A percentile compares a stretch with the other conserved stretches of the same genome.
phyloP scores from a whole-genome alignment of 2,113 vertebrate species.

The Oceanodroma tethys region DNA sequence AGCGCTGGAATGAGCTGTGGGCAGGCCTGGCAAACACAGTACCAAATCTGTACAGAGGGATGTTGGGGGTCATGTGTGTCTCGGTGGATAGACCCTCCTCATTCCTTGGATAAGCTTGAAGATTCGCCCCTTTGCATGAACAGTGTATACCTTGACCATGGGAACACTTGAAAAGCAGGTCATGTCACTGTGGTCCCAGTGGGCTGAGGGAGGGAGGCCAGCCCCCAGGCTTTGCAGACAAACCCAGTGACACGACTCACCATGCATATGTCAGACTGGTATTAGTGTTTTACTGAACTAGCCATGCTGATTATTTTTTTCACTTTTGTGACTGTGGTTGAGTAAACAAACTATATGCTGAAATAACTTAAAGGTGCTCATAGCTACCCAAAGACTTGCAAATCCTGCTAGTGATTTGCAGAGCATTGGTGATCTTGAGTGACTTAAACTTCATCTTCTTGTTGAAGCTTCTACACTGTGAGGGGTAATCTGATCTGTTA shows the following conservation, averaged over 20 bases:
- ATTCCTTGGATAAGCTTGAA: not conserved
- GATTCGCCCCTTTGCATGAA: not conserved
- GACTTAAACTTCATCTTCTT: not conserved
- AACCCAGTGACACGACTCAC: not conserved
- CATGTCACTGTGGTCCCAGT: not conserved
- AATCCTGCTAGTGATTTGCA: not conserved
- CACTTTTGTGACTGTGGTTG: not conserved
- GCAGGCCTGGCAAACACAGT: rapidly evolving
- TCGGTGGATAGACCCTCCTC: not conserved
- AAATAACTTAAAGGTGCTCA: not conserved
- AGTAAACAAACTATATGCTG: not conserved
- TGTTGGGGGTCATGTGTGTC: not conserved
- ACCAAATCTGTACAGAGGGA: not conserved
- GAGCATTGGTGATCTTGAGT: not conserved
- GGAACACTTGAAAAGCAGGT: not conserved
- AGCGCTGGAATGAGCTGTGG: not conserved
- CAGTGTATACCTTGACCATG: not conserved
- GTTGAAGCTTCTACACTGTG: not conserved
- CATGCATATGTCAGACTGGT: rapidly evolving
- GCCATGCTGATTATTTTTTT: not conserved
- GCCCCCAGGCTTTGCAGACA: not conserved
- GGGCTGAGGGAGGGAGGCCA: not conserved
- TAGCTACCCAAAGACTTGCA: not conserved
- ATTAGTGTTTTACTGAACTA: not conserved
- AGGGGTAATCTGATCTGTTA: not conserved